These are phyloP conservation scores for Augiades crinisus DNA, from an alignment of 2,888 invertebrate species.

Conservation along the genomic window DNA sequence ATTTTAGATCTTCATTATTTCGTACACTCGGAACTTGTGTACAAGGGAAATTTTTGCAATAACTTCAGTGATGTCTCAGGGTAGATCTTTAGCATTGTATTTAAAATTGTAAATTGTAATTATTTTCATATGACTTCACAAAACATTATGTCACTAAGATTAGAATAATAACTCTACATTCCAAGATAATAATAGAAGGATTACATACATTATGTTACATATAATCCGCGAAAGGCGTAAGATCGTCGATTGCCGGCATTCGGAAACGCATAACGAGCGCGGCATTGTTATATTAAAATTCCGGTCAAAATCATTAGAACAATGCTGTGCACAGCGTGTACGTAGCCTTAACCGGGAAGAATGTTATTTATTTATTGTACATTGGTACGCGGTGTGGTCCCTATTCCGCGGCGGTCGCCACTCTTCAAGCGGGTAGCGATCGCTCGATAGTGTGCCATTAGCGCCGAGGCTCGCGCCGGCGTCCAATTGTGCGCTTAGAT, in stretches of 20 bases:
- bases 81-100: no score
- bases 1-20: slow-evolving; percentile 6
- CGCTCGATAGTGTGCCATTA: slow-evolving; percentile 79
- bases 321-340: slow-evolving; percentile 9
- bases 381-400: slow-evolving; percentile 70
- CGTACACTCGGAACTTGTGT: neutral
- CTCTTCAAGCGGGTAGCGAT: slow-evolving; percentile 69
- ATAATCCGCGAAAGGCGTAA: no score
- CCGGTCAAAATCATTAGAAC: slow-evolving; percentile 13
- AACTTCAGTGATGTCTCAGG: neutral
- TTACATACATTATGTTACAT: no score
- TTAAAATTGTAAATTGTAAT: no score
- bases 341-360: slow-evolving; percentile 13
- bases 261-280: no score
- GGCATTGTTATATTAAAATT: neutral
- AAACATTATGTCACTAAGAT: no score
- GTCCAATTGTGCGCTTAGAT: slow-evolving; percentile 80
- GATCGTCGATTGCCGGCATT: no score
- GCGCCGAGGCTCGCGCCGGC: slow-evolving; percentile 79
- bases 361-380: slow-evolving; percentile 65
- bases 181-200: no score
- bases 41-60: neutral
- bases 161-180: no score
- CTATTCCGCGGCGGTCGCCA: slow-evolving; percentile 67
- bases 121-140: no score